Percentiles rank a stretch among this genome's conserved stretches.
phyloP scores from a whole-genome alignment of 2,797 vertebrate genomes.

The Pelobates cultripes region DNA sequence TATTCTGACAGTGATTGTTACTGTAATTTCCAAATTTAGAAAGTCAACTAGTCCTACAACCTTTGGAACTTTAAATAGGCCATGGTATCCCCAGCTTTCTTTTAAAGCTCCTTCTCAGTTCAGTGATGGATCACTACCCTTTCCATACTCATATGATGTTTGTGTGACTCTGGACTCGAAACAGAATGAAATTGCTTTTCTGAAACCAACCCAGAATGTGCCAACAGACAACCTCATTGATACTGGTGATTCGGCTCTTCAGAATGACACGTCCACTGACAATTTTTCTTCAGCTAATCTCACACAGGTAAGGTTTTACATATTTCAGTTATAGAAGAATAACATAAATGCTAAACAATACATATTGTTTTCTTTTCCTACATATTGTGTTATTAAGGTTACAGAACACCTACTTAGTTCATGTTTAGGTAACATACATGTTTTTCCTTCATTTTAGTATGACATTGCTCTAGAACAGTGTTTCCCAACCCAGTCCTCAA shows the following conservation, averaged over 20 bases:
- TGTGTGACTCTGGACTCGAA: slow-evolving; percentile 63
- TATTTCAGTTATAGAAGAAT: no score
- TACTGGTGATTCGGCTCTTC: neutral
- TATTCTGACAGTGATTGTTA: slow-evolving; percentile 62
- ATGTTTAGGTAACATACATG: no score
- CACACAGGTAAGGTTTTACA: neutral
- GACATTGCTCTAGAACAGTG: no score
- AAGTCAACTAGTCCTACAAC: slow-evolving; percentile 10
- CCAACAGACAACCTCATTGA: slow-evolving; percentile 43
- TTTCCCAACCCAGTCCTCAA: no score
- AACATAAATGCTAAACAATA: no score
- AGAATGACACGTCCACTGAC: neutral
- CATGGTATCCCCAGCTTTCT: slow-evolving; percentile 43
- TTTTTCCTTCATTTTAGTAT: no score
- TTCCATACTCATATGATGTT: slow-evolving; percentile 56
- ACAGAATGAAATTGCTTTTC: slow-evolving; percentile 64
- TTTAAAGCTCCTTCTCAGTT: slow-evolving; percentile 48
- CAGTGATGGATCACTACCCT: slow-evolving; percentile 50
- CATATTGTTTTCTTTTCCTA: no score
- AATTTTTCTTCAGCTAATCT: neutral
- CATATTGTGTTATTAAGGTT: no score
- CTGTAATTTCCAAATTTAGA: slow-evolving; percentile 31
- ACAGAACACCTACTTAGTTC: no score
- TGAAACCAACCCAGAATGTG: slow-evolving; percentile 47
- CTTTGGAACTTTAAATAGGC: slow-evolving; percentile 13